A percentile compares a stretch with the other conserved stretches of the same genome.
These are phyloP conservation scores for Labroides dimidiatus DNA, from an alignment of 2,797 vertebrate species.

Conservation along the genomic window DNA sequence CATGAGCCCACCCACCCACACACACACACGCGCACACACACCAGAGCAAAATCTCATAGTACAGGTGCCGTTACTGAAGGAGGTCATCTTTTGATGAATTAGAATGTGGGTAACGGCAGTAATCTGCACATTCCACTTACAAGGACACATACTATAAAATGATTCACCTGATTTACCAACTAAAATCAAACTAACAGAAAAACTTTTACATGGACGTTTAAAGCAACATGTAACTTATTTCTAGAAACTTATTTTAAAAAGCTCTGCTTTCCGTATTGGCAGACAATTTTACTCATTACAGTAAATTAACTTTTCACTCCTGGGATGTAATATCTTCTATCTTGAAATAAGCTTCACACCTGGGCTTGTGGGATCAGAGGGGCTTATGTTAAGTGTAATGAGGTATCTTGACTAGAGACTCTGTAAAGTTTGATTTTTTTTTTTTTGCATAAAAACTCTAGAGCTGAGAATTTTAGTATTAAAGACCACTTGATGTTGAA, in stretches of 20 bases:
- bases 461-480: background rate
- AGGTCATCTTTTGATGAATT: conserved; percentile 20
- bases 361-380: too few relatives aligned
- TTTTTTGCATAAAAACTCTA: background rate
- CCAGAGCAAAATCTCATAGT: conserved; percentile 1
- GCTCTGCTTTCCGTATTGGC: too few relatives aligned
- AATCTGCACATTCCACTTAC: conserved; percentile 1
- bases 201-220: too few relatives aligned
- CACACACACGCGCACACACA: conserved; percentile 11
- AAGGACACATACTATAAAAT: background rate
- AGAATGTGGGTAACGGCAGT: conserved; percentile 1
- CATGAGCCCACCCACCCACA: conserved; percentile 7
- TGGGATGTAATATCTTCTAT: too few relatives aligned
- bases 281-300: too few relatives aligned
- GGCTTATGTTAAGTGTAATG: background rate
- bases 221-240: too few relatives aligned
- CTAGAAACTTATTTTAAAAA: too few relatives aligned
- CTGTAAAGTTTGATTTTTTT: background rate
- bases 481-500: too few relatives aligned
- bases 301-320: too few relatives aligned
- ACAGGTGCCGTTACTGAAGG: conserved; percentile 10
- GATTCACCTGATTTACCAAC: too few relatives aligned
- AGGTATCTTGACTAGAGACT: background rate
- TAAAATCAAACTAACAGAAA: conserved; percentile 10
- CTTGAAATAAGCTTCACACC: too few relatives aligned